A percentile compares a stretch with the other conserved stretches of the same genome.
Evolutionary conservation across 2,888 invertebrate species (phyloP).

Genomic region (Beris morrisii): DNA sequence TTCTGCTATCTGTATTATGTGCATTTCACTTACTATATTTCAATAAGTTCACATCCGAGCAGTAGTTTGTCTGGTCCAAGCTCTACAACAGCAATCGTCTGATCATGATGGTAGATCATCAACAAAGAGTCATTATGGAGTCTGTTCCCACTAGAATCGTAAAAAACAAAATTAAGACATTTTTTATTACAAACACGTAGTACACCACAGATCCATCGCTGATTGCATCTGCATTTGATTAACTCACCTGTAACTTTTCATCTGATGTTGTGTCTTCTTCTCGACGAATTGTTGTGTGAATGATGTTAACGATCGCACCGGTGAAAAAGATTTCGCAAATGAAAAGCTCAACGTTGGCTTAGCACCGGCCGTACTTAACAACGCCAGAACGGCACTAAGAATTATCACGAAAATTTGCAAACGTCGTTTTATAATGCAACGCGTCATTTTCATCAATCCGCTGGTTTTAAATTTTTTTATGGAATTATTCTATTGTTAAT

Average conservation of each 20-base stretch:
- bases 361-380: slow-evolving; percentile 50
- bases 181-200: too few relatives aligned
- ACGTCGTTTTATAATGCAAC: slow-evolving; percentile 41
- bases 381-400: slow-evolving; percentile 48
- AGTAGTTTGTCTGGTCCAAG: slow-evolving; percentile 70
- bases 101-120: slow-evolving; percentile 79
- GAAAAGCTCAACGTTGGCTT: slow-evolving; percentile 54
- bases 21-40: slow-evolving; percentile 75
- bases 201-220: neutral
- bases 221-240: neutral
- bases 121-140: slow-evolving; percentile 67
- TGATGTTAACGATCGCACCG: slow-evolving; percentile 51
- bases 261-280: slow-evolving; percentile 51
- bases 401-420: slow-evolving; percentile 48
- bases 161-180: neutral
- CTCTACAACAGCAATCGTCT: slow-evolving; percentile 81
- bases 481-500: neutral
- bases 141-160: slow-evolving; percentile 64
- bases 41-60: slow-evolving; percentile 79
- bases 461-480: slow-evolving; percentile 12
- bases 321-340: slow-evolving; percentile 49
- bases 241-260: slow-evolving; percentile 56
- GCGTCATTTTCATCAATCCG: slow-evolving; percentile 14
- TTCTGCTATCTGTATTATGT: too few relatives aligned
- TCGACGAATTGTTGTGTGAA: slow-evolving; percentile 55